These are phyloP conservation scores for Palaemon carinicauda DNA, from an alignment of 1,140 invertebrate species.

Conservation along the genomic window DNA sequence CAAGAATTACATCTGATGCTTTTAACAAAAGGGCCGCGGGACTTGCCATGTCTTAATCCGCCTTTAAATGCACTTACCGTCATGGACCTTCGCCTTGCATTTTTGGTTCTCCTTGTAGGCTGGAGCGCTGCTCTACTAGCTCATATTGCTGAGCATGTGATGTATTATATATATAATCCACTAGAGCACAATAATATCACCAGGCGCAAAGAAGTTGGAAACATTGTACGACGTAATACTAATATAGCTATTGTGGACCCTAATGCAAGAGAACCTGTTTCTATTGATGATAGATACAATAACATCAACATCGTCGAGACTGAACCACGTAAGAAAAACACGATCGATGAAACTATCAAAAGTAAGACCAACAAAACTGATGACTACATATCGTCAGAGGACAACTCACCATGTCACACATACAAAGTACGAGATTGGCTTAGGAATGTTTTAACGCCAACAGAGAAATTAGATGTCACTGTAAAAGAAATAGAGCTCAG, in stretches of 20 bases:
- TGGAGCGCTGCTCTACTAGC: constrained; percentile 22
- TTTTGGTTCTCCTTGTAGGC: constrained; percentile 38
- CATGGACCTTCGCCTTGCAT: constrained; percentile 36
- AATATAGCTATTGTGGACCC: no score
- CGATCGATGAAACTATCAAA: no score
- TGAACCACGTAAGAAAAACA: no score
- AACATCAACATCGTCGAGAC: no score
- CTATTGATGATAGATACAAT: no score
- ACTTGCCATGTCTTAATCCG: constrained; percentile 45
- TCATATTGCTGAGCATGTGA: constrained; percentile 11
- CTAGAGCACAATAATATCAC: no score
- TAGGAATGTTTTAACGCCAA: not conserved
- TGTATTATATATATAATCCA: no score
- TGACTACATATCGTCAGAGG: no score
- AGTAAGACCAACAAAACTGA: no score
- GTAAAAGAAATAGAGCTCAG: constrained; percentile 12
- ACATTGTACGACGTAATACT: not conserved
- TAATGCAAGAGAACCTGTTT: no score
- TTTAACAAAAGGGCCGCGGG: constrained; percentile 9
- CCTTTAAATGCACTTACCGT: constrained; percentile 34
- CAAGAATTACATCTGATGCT: constrained; percentile 37
- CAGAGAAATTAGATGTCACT: not conserved
- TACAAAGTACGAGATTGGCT: not conserved
- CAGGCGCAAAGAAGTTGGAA: no score
- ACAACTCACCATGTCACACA: not conserved